These are phyloP conservation scores for Tetragonula carbonaria DNA, from an alignment of 2,888 invertebrate species.

Conservation along the genomic window DNA sequence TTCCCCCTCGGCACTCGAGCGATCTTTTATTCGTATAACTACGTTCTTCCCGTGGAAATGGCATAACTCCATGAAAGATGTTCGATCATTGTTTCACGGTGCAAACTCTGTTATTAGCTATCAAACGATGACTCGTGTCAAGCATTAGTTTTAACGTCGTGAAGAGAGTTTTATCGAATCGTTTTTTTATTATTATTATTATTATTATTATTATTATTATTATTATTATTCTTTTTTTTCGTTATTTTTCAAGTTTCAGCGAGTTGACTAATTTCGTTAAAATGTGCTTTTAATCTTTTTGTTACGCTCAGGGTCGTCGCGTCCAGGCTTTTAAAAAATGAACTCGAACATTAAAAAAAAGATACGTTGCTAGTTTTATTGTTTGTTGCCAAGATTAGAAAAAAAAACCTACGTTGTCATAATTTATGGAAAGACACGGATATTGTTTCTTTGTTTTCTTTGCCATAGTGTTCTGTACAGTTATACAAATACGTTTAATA, in stretches of 20 bases:
- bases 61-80: slow-evolving; percentile 25
- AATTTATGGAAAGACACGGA: slow-evolving; percentile 41
- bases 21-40: slow-evolving; percentile 29
- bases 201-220: no score
- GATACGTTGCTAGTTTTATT: slow-evolving; percentile 46
- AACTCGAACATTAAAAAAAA: slow-evolving; percentile 5
- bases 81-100: slow-evolving; percentile 8
- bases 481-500: slow-evolving; percentile 34
- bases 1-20: neutral
- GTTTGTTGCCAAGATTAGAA: slow-evolving; percentile 26
- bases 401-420: slow-evolving; percentile 40
- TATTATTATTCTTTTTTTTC: no score
- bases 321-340: neutral
- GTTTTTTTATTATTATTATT: neutral
- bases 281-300: slow-evolving; percentile 25
- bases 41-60: slow-evolving; percentile 15
- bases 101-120: slow-evolving; percentile 15
- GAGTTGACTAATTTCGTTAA: slow-evolving; percentile 4
- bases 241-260: neutral
- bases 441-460: slow-evolving; percentile 44
- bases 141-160: slow-evolving; percentile 10
- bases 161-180: neutral
- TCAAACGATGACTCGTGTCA: neutral
- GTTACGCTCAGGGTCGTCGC: slow-evolving; percentile 18
- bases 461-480: slow-evolving; percentile 43